Conservation (phyloP, 2,888 invertebrate species). For the Noctua comes region DNA sequence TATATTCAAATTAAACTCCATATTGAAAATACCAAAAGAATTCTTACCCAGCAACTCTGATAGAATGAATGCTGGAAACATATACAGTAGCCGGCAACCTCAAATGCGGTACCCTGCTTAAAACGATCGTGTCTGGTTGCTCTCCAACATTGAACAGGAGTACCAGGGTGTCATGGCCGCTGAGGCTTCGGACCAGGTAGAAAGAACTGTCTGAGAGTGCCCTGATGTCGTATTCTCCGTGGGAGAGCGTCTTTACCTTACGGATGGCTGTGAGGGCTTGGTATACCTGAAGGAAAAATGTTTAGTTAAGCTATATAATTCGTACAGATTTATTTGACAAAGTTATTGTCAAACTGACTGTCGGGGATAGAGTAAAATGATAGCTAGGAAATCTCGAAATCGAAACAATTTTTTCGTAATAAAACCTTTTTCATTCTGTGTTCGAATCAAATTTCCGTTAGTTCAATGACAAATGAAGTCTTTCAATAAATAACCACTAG, state of each 20-base stretch:
- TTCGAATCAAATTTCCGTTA: rapidly evolving
- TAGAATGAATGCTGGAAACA: conserved; percentile 79
- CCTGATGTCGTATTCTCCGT: conserved; percentile 84
- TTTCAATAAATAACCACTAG: background rate
- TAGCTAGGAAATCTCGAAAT: background rate
- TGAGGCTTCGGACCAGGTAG: conserved; percentile 78
- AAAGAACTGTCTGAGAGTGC: conserved; percentile 80
- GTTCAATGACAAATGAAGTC: background rate
- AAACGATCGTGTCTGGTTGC: conserved; percentile 78
- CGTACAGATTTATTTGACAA: background rate
- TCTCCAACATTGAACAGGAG: conserved; percentile 90
- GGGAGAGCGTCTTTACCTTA: conserved; percentile 80
- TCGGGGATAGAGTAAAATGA: background rate
- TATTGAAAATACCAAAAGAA: background rate
- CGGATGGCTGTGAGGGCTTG: conserved; percentile 88
- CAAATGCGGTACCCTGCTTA: conserved; percentile 75
- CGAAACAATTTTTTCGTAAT: too few species aligned
- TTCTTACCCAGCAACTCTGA: conserved; percentile 76
- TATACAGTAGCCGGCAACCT: conserved; percentile 73
- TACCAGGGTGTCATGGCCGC: conserved; percentile 75
- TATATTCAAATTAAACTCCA: background rate
- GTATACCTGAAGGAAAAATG: conserved; percentile 83
- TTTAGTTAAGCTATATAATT: background rate
- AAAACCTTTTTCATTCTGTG: background rate
- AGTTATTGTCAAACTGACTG: background rate